Percentiles rank a stretch among this genome's conserved stretches.
These are phyloP conservation scores for Diphyllodes magnificus DNA, from an alignment of 2,113 vertebrate species.

Conservation along the genomic window DNA sequence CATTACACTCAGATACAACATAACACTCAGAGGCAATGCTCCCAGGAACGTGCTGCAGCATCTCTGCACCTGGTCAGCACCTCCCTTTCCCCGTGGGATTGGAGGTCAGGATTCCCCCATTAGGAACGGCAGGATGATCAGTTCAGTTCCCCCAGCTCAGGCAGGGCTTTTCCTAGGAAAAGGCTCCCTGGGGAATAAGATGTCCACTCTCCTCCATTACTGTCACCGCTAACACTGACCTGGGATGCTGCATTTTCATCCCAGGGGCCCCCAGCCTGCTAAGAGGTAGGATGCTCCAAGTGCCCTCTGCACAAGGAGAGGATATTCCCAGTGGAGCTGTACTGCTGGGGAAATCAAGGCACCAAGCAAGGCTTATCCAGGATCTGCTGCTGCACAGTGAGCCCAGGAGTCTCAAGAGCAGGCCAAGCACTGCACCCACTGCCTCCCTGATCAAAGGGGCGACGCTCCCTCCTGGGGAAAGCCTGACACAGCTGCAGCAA, in stretches of 20 bases:
- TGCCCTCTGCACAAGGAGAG: background rate
- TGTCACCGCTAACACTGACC: background rate
- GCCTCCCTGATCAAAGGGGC: background rate
- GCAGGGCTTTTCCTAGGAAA: background rate
- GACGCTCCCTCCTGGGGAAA: background rate
- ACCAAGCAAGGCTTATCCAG: rapidly evolving
- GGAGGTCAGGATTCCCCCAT: background rate
- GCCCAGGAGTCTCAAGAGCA: background rate
- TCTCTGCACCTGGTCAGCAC: background rate
- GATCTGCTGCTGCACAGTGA: background rate
- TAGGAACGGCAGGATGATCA: background rate
- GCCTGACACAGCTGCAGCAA: background rate
- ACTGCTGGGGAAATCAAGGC: background rate
- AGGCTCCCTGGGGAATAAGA: background rate
- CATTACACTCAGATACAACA: background rate
- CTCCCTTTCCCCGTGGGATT: background rate
- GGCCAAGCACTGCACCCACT: background rate
- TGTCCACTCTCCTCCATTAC: background rate
- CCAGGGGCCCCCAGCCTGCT: background rate
- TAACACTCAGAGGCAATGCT: background rate
- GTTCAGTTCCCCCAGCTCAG: background rate
- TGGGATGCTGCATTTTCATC: background rate
- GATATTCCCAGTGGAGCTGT: background rate
- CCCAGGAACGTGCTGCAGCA: background rate
- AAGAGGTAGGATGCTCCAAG: background rate